Evolutionary conservation across 2,797 vertebrate species (phyloP).

Genomic region (Erpetoichthys calabaricus): DNA sequence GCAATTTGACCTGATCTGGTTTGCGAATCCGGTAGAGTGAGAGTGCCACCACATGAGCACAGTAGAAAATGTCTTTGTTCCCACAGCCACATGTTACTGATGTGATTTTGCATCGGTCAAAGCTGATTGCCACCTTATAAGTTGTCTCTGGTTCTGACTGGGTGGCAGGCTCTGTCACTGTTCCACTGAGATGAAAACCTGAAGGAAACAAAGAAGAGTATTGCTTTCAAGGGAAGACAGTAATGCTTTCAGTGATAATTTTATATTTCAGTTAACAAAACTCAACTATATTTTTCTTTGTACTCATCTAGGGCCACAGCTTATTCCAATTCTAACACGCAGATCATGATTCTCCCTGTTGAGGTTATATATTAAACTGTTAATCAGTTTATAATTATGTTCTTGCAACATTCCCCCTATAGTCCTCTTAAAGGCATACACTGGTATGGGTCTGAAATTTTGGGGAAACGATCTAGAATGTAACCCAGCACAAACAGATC

Average conservation of each 20-base stretch:
- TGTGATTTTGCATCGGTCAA: constrained; percentile 97
- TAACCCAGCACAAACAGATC: no score
- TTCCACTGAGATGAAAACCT: constrained; percentile 97
- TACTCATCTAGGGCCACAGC: background rate
- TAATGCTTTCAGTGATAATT: background rate
- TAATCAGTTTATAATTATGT: no score
- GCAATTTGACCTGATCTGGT: constrained; percentile 84
- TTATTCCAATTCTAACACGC: no score
- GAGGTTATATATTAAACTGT: no score
- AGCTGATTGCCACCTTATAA: constrained; percentile 96
- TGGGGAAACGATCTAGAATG: no score
- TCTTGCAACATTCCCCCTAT: no score
- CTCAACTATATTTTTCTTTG: background rate
- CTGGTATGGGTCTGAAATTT: no score
- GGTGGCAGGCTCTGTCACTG: constrained; percentile 75
- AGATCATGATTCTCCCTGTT: no score
- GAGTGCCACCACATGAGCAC: constrained; percentile 90
- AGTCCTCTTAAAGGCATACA: no score
- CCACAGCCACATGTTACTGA: constrained; percentile 94
- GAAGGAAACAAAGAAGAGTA: constrained; percentile 2
- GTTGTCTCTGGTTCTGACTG: constrained; percentile 78
- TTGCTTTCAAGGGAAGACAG: no score
- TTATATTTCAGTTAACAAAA: no score
- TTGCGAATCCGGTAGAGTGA: constrained; percentile 94
- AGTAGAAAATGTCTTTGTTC: constrained; percentile 97